Base-by-base conservation (phyloP, 2,888 invertebrate genomes). In the Heliconius ethilla region DNA sequence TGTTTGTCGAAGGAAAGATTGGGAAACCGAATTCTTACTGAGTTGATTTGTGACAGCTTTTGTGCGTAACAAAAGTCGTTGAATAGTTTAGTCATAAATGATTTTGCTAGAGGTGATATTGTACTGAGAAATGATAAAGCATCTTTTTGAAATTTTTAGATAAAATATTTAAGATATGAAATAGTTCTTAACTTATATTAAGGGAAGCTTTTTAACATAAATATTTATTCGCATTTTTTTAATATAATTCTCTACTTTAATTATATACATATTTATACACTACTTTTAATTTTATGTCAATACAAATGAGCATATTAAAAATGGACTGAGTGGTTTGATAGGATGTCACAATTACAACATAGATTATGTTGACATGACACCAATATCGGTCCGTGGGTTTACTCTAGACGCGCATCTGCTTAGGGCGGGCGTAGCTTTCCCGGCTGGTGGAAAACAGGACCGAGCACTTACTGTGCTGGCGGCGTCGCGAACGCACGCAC, bases 351-450 rank as follows among this genome's bases (percentile, higher is more conserved):
- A 45, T 74, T 33, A 45, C 63, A 51, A 72, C 62, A 55, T 74
- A 18, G 37, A 72, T 33, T 0, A 29, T 63, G 78, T 79, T 75
- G 76, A 81, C 79, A 73, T 27, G 77, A 74, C 73, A 77, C 77
- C 74, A 45, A 74, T 77, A 66, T 72, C 59, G 37, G 27, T 25
- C 45, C 22, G 62, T 74, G 74, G 63, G 70, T 65, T 29, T 45
- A 29, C 63, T 75, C 76, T 80, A 62, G 70, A 77, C 75, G 75
- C 78, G 76, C 80, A 75, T 80, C 76, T 72, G 76, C 75, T 83
- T 88, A 88, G 89, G 91, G 91, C 89, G 89, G 86, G 83, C 87
- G 85, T 79, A 87, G 84, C 84, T 91, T 93, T 91, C 88, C 92
- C 89, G 86, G 83, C 86, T 83, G 82, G 84, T 86, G 89, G 90